phyloP scores from a whole-genome alignment of 2,797 vertebrate genomes.

The Pseudochirops cupreus region DNA sequence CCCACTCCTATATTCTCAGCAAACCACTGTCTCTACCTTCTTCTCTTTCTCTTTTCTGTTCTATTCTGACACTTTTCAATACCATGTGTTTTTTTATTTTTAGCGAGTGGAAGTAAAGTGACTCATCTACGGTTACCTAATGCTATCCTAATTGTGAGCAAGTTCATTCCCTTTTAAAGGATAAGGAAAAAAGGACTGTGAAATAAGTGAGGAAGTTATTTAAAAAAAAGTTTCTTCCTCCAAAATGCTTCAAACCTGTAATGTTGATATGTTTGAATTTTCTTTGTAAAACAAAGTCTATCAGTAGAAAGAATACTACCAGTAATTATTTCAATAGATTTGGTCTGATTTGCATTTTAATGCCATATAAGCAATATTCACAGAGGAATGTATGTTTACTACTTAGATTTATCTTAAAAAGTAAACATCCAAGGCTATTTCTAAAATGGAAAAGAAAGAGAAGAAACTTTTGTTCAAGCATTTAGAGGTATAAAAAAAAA shows the following conservation, averaged over 20 bases:
- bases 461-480: conserved; percentile 26
- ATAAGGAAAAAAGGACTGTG: not conserved
- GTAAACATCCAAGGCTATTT: conserved; percentile 1
- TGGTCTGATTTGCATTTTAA: not conserved
- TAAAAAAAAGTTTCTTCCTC: not conserved
- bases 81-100: not conserved
- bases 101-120: not conserved
- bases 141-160: not conserved
- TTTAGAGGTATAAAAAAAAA: conserved; percentile 73
- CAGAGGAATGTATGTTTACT: not conserved
- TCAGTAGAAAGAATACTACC: not conserved
- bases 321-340: conserved; percentile 1
- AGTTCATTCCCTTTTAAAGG: not conserved
- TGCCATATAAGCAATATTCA: conserved; percentile 1
- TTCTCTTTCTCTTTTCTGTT: not conserved
- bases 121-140: not conserved
- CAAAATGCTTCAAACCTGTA: not conserved
- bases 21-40: not conserved
- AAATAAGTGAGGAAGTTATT: not conserved
- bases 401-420: not conserved
- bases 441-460: not conserved
- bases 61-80: not conserved
- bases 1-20: not conserved
- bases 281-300: not conserved
- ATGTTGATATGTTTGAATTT: not conserved